Conservation (phyloP, 2,797 vertebrate species). For the Stomatorhinus walkeri region DNA sequence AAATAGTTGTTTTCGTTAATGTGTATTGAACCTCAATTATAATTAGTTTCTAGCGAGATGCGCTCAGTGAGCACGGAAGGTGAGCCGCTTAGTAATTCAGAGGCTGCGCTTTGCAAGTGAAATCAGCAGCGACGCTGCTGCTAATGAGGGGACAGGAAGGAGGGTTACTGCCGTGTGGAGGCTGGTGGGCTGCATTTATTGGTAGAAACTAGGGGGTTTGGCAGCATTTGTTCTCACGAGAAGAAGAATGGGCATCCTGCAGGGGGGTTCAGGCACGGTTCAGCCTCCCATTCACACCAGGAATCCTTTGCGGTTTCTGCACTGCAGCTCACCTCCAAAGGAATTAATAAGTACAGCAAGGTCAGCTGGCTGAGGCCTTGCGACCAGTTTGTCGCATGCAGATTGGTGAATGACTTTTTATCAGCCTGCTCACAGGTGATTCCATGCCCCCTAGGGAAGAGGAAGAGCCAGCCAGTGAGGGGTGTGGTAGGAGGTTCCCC, state of each 20-base stretch:
- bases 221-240: neutral
- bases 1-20: neutral
- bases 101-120: neutral
- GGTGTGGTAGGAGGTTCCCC: neutral
- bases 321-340: neutral
- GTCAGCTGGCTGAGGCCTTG: neutral
- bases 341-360: neutral
- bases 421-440: neutral
- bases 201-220: constrained; percentile 1
- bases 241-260: constrained; percentile 23
- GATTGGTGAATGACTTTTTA: neutral
- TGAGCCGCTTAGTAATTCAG: neutral
- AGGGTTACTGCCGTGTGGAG: neutral
- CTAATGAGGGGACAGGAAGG: neutral
- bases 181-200: neutral
- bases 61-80: neutral
- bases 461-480: neutral
- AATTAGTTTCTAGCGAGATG: neutral
- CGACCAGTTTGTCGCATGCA: neutral
- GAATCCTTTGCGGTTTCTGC: neutral
- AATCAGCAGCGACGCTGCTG: neutral
- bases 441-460: neutral
- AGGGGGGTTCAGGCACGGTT: constrained; percentile 9
- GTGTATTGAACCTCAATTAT: neutral
- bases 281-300: neutral